Percentiles rank a stretch among this genome's conserved stretches.
phyloP scores from a whole-genome alignment of 2,113 vertebrate genomes.

The Platanista minor region DNA sequence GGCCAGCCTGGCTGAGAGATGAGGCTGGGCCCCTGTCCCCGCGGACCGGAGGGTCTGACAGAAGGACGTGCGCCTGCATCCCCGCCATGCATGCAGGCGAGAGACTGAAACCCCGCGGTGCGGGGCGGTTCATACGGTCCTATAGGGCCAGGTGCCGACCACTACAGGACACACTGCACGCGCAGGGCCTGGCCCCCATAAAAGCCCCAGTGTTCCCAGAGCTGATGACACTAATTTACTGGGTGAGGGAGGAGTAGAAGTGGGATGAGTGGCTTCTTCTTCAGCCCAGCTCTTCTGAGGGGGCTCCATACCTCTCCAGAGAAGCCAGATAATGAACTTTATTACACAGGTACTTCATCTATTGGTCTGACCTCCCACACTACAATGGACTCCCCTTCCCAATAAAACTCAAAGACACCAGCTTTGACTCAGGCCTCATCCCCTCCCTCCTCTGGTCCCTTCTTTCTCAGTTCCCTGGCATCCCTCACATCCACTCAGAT shows the following conservation, averaged over 20 bases:
- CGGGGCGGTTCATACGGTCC: background rate
- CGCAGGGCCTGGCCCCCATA: background rate
- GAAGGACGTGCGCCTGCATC: conserved; percentile 19
- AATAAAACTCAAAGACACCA: conserved; percentile 68
- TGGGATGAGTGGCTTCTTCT: background rate
- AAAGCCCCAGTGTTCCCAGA: conserved; percentile 27
- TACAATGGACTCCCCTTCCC: conserved; percentile 41
- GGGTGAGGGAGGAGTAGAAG: background rate
- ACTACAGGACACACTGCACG: background rate
- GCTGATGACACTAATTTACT: background rate
- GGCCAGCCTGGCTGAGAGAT: conserved; percentile 84
- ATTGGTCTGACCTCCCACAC: conserved; percentile 40
- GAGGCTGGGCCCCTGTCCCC: conserved; percentile 62
- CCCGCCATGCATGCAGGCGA: conserved; percentile 56
- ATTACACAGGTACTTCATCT: conserved; percentile 26
- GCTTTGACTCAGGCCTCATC: conserved; percentile 17
- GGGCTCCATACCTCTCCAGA: background rate
- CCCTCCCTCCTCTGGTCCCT: background rate
- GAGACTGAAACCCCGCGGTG: conserved; percentile 41
- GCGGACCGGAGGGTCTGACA: background rate
- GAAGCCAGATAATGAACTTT: conserved; percentile 10
- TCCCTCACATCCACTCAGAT: background rate
- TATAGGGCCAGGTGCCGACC: conserved; percentile 31
- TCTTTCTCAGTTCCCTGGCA: background rate
- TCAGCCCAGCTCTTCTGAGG: conserved; percentile 32